These are phyloP conservation scores for Cotesia vestalis DNA, from an alignment of 1,140 invertebrate genomes.

Conservation along the genomic window DNA sequence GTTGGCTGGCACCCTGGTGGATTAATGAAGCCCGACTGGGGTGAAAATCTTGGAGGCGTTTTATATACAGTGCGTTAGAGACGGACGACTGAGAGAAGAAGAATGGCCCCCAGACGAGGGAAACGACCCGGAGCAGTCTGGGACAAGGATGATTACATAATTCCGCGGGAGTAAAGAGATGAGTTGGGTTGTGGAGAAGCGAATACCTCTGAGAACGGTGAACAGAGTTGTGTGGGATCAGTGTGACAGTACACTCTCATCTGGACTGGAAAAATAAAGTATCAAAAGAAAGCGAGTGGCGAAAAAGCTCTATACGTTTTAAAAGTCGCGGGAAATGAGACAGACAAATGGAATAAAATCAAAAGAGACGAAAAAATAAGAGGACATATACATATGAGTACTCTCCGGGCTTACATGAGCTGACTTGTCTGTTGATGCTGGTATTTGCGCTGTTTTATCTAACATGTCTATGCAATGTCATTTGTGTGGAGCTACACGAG, in stretches of 20 bases:
- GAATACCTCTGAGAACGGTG: not conserved
- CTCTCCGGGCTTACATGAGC: constrained; percentile 2
- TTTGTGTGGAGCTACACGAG: constrained; percentile 27
- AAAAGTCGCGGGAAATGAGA: constrained; percentile 3
- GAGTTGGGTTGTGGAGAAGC: not conserved
- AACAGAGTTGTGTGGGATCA: not conserved
- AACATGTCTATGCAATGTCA: constrained; percentile 14
- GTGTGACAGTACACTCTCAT: not conserved
- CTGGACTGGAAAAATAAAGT: not conserved
- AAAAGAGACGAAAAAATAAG: not conserved
- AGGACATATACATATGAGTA: too few relatives aligned
- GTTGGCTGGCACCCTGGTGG: not conserved
- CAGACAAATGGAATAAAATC: not conserved
- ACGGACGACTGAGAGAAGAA: constrained; percentile 17
- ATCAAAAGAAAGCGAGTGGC: too few relatives aligned
- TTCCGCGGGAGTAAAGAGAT: constrained; percentile 28
- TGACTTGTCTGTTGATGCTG: too few relatives aligned
- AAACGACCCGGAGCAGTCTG: constrained; percentile 24
- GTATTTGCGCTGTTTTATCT: too few relatives aligned
- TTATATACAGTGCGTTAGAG: not conserved
- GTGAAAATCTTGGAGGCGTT: constrained; percentile 28
- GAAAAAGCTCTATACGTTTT: constrained; percentile 14
- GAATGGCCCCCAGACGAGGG: constrained; percentile 22
- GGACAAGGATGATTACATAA: constrained; percentile 37
- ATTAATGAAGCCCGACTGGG: constrained; percentile 21